Evolutionary conservation across 1,140 invertebrate genomes (phyloP).

Genomic region (Colletes latitarsis): DNA sequence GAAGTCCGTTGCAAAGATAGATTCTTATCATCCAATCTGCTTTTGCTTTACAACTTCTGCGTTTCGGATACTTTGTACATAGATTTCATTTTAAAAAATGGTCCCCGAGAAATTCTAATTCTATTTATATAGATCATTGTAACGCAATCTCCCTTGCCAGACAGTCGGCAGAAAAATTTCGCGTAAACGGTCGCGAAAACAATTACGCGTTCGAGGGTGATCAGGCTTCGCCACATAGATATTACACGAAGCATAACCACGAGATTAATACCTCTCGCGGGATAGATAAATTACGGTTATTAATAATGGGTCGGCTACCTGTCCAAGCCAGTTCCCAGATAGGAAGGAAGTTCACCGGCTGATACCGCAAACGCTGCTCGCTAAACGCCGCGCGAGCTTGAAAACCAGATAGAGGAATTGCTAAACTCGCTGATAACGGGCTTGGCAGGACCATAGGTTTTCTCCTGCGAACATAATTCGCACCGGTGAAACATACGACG

Average conservation of each 20-base stretch:
- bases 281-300: constrained; percentile 25
- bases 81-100: too few species aligned
- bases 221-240: too few species aligned
- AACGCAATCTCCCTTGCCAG: too few species aligned
- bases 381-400: constrained; percentile 31
- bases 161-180: too few species aligned
- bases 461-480: constrained; percentile 12
- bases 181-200: background rate
- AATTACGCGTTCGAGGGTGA: background rate
- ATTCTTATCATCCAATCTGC: too few species aligned
- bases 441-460: background rate
- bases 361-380: constrained; percentile 10
- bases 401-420: constrained; percentile 11
- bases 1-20: too few species aligned
- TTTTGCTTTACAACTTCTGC: too few species aligned
- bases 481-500: too few species aligned
- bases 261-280: background rate
- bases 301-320: constrained; percentile 18
- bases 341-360: constrained; percentile 26
- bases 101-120: too few species aligned
- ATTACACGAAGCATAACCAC: constrained; percentile 8
- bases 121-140: too few species aligned
- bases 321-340: constrained; percentile 27
- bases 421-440: background rate
- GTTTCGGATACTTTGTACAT: too few species aligned